Evolutionary conservation across 2,888 invertebrate genomes (phyloP).

Genomic region (Selenia dentaria): DNA sequence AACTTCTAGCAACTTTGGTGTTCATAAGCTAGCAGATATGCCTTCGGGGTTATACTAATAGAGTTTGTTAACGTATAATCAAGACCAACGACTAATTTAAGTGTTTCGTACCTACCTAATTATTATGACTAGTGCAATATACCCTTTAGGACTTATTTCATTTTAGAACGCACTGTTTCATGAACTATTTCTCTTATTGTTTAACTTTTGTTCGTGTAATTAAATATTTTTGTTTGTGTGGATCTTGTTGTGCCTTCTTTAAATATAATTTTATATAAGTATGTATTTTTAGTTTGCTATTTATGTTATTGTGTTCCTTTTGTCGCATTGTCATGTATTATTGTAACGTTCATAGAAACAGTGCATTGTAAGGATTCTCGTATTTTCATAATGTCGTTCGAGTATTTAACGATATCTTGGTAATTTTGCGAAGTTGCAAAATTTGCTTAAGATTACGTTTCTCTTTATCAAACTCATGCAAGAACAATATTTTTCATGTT

Average conservation of each 20-base stretch:
- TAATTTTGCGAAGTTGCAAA: slow-evolving; percentile 79
- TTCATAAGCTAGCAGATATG: slow-evolving; percentile 88
- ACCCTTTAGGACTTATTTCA: slow-evolving; percentile 43
- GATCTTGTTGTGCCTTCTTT: too few species aligned
- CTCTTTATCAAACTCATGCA: slow-evolving; percentile 15
- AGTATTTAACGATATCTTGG: slow-evolving; percentile 59
- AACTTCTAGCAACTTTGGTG: slow-evolving; percentile 64
- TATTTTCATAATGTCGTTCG: slow-evolving; percentile 39
- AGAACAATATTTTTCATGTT: slow-evolving; percentile 15
- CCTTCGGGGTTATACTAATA: slow-evolving; percentile 89
- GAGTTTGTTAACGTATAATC: slow-evolving; percentile 45
- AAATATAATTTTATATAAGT: too few species aligned
- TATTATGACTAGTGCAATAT: slow-evolving; percentile 79
- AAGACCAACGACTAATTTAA: slow-evolving; percentile 82
- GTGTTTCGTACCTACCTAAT: slow-evolving; percentile 70
- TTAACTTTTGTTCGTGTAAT: too few species aligned
- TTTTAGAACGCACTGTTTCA: slow-evolving; percentile 29
- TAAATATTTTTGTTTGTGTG: too few species aligned
- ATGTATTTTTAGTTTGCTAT: too few species aligned
- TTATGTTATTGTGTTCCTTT: neutral
- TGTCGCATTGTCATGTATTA: too few species aligned
- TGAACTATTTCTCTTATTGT: slow-evolving; percentile 16
- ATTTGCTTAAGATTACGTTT: slow-evolving; percentile 76
- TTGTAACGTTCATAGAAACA: slow-evolving; percentile 17
- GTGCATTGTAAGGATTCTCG: slow-evolving; percentile 17